Conservation (phyloP, 1,140 invertebrate genomes). For the Drosophila lacertosa region DNA sequence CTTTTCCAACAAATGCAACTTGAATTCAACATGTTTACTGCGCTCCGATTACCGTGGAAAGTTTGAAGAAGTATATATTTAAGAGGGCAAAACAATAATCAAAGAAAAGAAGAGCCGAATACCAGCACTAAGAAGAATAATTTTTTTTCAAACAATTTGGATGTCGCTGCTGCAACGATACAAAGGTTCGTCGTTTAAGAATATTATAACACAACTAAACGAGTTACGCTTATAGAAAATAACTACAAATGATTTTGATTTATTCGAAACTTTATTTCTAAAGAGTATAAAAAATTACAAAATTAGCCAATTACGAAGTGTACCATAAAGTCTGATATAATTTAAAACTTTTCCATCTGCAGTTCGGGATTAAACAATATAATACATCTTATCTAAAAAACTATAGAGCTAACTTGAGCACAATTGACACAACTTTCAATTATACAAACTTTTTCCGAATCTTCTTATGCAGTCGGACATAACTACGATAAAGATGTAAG, state of each 20-base stretch:
- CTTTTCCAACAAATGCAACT: slow-evolving; percentile 64
- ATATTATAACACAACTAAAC: slow-evolving; percentile 5
- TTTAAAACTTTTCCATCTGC: slow-evolving; percentile 39
- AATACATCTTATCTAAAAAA: slow-evolving; percentile 26
- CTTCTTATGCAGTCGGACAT: slow-evolving; percentile 51
- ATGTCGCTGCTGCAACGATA: background rate
- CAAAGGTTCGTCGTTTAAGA: background rate
- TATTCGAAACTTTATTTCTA: background rate
- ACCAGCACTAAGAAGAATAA: slow-evolving; percentile 27
- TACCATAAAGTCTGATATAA: slow-evolving; percentile 47
- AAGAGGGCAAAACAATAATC: slow-evolving; percentile 32
- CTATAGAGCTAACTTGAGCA: slow-evolving; percentile 1
- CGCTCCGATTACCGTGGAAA: slow-evolving; percentile 71
- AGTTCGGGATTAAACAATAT: slow-evolving; percentile 18
- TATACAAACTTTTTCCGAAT: slow-evolving; percentile 54
- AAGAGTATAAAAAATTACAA: slow-evolving; percentile 22
- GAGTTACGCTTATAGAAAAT: background rate
- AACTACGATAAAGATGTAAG: slow-evolving; percentile 68
- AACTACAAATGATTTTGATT: background rate
- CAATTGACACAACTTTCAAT: slow-evolving; percentile 47
- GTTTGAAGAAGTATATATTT: slow-evolving; percentile 45
- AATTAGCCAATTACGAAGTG: slow-evolving; percentile 47
- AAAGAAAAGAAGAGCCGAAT: background rate
- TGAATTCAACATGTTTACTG: slow-evolving; percentile 49
- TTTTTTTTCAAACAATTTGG: slow-evolving; percentile 34